Evolutionary conservation across 2,888 invertebrate species (phyloP).

Genomic region (Agrochola litura): DNA sequence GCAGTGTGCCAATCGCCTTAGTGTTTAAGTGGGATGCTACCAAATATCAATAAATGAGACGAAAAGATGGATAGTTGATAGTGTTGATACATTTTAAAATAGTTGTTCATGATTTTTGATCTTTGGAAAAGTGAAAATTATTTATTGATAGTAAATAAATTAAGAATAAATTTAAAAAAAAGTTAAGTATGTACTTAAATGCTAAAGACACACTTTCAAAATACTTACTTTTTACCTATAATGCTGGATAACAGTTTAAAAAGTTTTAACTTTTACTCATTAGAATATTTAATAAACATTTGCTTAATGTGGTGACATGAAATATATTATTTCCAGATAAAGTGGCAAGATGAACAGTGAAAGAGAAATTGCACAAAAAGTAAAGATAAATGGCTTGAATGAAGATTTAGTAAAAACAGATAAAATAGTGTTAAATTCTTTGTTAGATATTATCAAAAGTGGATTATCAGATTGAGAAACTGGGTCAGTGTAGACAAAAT

Average conservation of each 20-base stretch:
- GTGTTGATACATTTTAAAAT: background rate
- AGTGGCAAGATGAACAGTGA: background rate
- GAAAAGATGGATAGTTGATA: background rate
- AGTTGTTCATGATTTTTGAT: background rate
- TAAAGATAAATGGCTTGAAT: background rate
- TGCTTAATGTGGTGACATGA: background rate
- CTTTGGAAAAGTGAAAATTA: background rate
- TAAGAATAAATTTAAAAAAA: too few species aligned
- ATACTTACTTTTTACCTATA: background rate
- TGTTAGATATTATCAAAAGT: conserved; percentile 24
- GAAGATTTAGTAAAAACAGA: conserved; percentile 2
- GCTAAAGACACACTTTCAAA: background rate
- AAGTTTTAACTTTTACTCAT: too few species aligned
- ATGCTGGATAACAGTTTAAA: background rate
- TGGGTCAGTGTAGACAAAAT: conserved; percentile 12
- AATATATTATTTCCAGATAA: background rate
- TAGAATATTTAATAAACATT: too few species aligned
- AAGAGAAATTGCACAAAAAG: background rate
- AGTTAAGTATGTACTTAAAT: too few species aligned
- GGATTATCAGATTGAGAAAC: conserved; percentile 12
- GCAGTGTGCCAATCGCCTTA: too few species aligned
- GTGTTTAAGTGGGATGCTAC: background rate
- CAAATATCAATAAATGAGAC: background rate
- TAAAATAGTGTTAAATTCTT: background rate
- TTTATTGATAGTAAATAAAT: too few species aligned